phyloP scores from a whole-genome alignment of 2,888 invertebrate genomes.

The Ecliptopera silaceata region DNA sequence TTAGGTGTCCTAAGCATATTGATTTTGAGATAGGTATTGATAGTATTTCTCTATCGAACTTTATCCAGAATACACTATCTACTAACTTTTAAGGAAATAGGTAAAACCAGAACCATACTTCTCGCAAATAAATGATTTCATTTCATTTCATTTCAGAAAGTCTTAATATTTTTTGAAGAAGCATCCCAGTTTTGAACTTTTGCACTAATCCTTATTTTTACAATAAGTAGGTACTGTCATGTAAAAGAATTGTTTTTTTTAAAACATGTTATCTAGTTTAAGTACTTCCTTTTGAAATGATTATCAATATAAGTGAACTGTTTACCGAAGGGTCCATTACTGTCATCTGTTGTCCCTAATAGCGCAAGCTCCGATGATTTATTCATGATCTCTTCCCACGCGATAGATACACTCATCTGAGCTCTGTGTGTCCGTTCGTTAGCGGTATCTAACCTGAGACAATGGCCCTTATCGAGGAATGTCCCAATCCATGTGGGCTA shows the following conservation, averaged over 20 bases:
- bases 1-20: no score
- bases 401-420: slow-evolving; percentile 12
- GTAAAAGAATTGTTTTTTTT: background rate
- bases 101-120: no score
- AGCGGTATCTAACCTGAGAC: slow-evolving; percentile 14
- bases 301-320: slow-evolving; percentile 7
- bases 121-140: no score
- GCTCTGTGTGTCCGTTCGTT: slow-evolving; percentile 9
- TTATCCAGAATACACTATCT: no score
- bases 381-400: slow-evolving; percentile 27
- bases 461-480: slow-evolving; percentile 25
- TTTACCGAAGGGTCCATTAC: slow-evolving; percentile 18
- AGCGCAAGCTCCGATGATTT: slow-evolving; percentile 15
- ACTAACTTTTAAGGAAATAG: no score
- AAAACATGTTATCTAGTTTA: background rate
- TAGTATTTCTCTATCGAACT: no score
- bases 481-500: slow-evolving; percentile 39
- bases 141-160: no score
- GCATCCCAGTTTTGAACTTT: no score
- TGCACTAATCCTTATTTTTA: no score
- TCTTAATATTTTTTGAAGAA: no score
- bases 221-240: no score
- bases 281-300: background rate
- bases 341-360: slow-evolving; percentile 15
- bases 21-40: no score